Base-by-base conservation (phyloP, 64 coral and sea anemone species). In the Platygyra sinensis region DNA sequence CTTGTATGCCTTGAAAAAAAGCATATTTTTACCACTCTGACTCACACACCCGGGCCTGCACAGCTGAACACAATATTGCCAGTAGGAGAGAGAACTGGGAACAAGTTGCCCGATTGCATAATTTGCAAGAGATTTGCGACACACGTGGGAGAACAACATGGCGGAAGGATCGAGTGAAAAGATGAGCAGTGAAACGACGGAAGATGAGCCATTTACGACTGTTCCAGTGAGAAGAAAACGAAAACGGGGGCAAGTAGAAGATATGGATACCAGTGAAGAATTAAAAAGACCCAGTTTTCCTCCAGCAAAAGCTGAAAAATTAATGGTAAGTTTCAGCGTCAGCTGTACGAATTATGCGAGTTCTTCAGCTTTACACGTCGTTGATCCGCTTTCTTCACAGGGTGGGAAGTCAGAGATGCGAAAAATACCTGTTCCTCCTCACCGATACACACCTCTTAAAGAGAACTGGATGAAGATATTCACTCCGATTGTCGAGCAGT, bases 391-490 rank as follows among this genome's bases (percentile, higher is more conserved):
- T 27, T 1, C 60, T 24, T 61, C 78, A 55, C 52, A 98, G 96
- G 93, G 77, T 93, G 93, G 93, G 62, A 95, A 95, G 79, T 87
- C 83, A 76, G 96, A 98, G 72, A 80, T 64, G 52, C 81, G 96
- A 73, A 98, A 98, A 93, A 90, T 98, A 71, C 94, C 96, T 11
- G 96, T 98, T 11, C 96, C 96, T 4, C 89, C 91, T 2, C 94
- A 98, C 82, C 81, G 96, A 61, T 98, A 98, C 39, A 93, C 96
- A 9, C 96, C 96, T 64, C 87, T 98, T 17, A 98, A 95, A 79
- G 96, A 98, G 59, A 92, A 93, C 91, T 98, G 96, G 96, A 78
- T 98, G 69, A 95, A 98, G 84, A 91, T 98, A 30, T 98, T 98
- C 30, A 93, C 90, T 3, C 96, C 96, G 16, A 89, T 98, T 18